Evolutionary conservation across 2,113 vertebrate genomes (phyloP).

Genomic region (Prunella himalayana): DNA sequence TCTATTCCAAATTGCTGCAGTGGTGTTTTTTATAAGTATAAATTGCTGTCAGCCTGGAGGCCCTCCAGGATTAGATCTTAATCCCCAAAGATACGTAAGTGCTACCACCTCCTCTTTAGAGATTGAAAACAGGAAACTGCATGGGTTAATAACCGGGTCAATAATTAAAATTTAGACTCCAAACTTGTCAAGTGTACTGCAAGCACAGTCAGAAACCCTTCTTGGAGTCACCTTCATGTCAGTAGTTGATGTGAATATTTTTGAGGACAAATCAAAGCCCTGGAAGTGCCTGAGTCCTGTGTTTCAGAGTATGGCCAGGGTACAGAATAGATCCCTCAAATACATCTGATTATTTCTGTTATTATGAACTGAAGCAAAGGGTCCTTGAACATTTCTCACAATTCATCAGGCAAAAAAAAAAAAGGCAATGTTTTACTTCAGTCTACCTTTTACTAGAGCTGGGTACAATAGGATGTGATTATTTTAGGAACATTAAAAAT

Average conservation of each 20-base stretch:
- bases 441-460: background rate
- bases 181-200: background rate
- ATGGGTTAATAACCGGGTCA: background rate
- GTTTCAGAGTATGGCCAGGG: background rate
- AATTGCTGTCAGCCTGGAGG: background rate
- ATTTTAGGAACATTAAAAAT: conserved; percentile 51
- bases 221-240: background rate
- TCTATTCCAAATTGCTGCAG: background rate
- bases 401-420: background rate
- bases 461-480: conserved; percentile 24
- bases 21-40: background rate
- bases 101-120: background rate
- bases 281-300: background rate
- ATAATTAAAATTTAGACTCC: background rate
- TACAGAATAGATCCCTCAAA: background rate
- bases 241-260: background rate
- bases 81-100: background rate
- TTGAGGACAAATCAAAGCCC: background rate
- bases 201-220: background rate
- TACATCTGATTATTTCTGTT: background rate
- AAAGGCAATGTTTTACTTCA: background rate
- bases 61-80: background rate
- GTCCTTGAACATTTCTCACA: background rate
- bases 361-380: background rate
- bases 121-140: background rate